Evolutionary conservation across 2,797 vertebrate species (phyloP).

Genomic region (Gambelia wislizenii): DNA sequence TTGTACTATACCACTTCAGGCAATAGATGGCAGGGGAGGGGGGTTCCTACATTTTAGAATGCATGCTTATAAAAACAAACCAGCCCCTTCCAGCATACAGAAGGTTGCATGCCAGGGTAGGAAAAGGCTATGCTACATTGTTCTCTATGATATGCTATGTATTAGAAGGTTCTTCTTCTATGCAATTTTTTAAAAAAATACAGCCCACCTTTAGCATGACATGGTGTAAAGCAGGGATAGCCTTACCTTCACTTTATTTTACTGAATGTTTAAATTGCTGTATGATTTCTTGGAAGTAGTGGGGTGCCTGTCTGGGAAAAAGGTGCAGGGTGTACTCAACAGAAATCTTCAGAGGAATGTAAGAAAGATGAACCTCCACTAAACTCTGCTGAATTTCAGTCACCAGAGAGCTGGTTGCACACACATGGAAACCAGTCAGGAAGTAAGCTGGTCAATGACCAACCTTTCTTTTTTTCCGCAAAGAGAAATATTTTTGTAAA

Average conservation of each 20-base stretch:
- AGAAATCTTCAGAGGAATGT: background rate
- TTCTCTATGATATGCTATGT: background rate
- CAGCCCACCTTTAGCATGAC: background rate
- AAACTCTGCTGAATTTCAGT: conserved; percentile 15
- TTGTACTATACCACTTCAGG: too few relatives aligned
- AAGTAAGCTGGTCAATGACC: background rate
- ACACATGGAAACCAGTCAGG: background rate
- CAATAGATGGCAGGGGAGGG: too few relatives aligned
- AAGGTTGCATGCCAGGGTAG: background rate
- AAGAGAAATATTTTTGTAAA: conserved; percentile 32
- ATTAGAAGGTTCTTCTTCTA: too few relatives aligned
- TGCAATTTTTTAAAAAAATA: background rate
- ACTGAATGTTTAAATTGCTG: too few relatives aligned
- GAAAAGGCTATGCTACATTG: background rate
- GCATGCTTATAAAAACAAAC: background rate
- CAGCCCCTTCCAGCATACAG: background rate
- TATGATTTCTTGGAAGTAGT: background rate
- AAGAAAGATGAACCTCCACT: background rate
- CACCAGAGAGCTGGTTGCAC: background rate
- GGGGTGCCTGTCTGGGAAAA: background rate
- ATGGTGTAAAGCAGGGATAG: background rate
- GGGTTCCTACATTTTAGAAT: background rate
- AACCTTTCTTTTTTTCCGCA: background rate
- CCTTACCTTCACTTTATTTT: background rate
- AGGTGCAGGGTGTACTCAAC: background rate